These are phyloP conservation scores for Centruroides sculpturatus DNA, from an alignment of 1,140 invertebrate genomes.

Conservation along the genomic window DNA sequence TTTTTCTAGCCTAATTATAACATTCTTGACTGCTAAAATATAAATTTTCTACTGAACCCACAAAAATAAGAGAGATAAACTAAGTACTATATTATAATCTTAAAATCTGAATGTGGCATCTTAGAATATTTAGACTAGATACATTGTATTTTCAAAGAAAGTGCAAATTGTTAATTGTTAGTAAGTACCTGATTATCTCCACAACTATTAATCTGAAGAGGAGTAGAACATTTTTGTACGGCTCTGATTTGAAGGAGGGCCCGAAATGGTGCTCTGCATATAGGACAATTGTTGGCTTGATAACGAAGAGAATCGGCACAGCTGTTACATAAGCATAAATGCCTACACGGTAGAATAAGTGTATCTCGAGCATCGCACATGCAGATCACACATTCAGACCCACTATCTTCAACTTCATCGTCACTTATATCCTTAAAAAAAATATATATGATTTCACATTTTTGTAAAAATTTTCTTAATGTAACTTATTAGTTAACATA, in stretches of 20 bases:
- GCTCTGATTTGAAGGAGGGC: slow-evolving; percentile 91
- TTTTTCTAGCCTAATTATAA: too few relatives aligned
- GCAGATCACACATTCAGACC: slow-evolving; percentile 97
- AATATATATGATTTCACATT: too few relatives aligned
- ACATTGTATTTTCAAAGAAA: too few relatives aligned
- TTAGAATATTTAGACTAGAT: too few relatives aligned
- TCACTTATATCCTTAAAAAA: slow-evolving; percentile 44
- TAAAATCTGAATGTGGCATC: too few relatives aligned
- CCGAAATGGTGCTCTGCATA: slow-evolving; percentile 91
- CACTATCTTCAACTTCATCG: slow-evolving; percentile 87
- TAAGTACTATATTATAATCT: too few relatives aligned
- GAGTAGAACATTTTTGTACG: slow-evolving; percentile 48
- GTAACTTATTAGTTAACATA: too few relatives aligned
- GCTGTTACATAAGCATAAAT: slow-evolving; percentile 91
- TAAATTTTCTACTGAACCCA: too few relatives aligned
- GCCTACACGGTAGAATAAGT: slow-evolving; percentile 91
- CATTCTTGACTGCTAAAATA: too few relatives aligned
- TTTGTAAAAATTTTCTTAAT: too few relatives aligned
- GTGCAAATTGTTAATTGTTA: not conserved
- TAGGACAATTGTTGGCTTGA: slow-evolving; percentile 94
- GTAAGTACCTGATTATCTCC: slow-evolving; percentile 5
- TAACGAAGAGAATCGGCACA: slow-evolving; percentile 94
- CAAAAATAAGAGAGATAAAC: too few relatives aligned
- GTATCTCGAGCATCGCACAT: slow-evolving; percentile 97
- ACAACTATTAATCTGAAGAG: slow-evolving; percentile 3